These are phyloP conservation scores for Sminthurinus aureus DNA, from an alignment of 2,888 invertebrate genomes.

Conservation along the genomic window DNA sequence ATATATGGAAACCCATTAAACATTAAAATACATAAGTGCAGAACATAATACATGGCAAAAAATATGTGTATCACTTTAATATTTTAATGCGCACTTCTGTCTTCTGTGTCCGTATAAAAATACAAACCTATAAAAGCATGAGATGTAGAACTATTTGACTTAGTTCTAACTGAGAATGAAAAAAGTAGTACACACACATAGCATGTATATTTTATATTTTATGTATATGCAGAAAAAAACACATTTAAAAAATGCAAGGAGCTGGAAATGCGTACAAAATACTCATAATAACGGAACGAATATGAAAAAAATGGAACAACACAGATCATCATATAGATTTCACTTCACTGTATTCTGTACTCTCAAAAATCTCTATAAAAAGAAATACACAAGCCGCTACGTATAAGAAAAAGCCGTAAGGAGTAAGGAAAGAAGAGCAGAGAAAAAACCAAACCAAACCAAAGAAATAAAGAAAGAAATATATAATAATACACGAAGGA, in stretches of 20 bases:
- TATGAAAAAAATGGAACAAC: neutral
- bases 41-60: too few species aligned
- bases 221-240: neutral
- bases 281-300: neutral
- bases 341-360: neutral
- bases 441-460: neutral
- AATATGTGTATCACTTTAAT: too few species aligned
- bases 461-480: neutral
- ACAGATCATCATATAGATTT: neutral
- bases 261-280: neutral
- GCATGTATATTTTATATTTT: too few species aligned
- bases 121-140: neutral
- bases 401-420: neutral
- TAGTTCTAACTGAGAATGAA: neutral
- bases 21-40: too few species aligned
- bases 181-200: neutral
- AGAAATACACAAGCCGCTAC: neutral
- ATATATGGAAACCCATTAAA: too few species aligned
- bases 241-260: neutral
- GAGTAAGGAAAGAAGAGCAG: neutral
- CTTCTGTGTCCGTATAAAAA: neutral
- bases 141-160: neutral
- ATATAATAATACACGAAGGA: too few species aligned
- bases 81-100: neutral
- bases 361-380: neutral